These are phyloP conservation scores for Keiferia lycopersicella DNA, from an alignment of 2,888 invertebrate genomes.

Conservation along the genomic window DNA sequence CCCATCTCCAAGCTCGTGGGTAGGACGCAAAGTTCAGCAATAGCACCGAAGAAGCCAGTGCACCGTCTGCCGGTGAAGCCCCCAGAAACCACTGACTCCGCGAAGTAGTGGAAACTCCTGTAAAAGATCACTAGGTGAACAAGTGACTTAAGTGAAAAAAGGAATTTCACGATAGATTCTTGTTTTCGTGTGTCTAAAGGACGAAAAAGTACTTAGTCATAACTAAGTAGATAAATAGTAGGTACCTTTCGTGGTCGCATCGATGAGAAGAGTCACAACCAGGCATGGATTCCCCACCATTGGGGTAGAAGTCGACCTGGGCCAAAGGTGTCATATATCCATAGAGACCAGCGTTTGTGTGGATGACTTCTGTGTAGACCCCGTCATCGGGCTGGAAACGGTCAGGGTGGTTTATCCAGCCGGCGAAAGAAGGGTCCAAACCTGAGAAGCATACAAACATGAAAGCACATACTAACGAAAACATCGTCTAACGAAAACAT, in stretches of 20 bases:
- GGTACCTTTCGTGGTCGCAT: constrained; percentile 36
- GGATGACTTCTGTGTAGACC: constrained; percentile 37
- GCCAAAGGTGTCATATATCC: constrained; percentile 35
- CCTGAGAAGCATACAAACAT: constrained; percentile 21
- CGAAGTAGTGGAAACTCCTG: constrained; percentile 45
- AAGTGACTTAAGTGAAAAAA: neutral
- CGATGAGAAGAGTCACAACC: constrained; percentile 33
- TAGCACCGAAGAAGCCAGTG: constrained; percentile 35
- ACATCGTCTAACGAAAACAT: neutral
- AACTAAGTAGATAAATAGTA: constrained; percentile 10
- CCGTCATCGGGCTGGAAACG: constrained; percentile 30
- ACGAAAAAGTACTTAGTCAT: neutral
- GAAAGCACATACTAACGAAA: too few species aligned
- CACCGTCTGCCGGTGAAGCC: constrained; percentile 43
- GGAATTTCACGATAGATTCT: neutral
- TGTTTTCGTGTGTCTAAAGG: too few species aligned
- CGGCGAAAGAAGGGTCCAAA: constrained; percentile 29
- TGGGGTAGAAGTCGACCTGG: constrained; percentile 39
- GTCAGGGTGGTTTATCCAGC: constrained; percentile 28
- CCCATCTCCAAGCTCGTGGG: constrained; percentile 40
- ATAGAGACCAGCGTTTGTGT: constrained; percentile 35
- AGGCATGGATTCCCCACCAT: constrained; percentile 38
- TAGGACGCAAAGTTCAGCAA: constrained; percentile 38
- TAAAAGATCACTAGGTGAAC: constrained; percentile 5
- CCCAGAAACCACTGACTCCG: constrained; percentile 39